Percentiles rank a stretch among this genome's conserved stretches.
phyloP scores from a whole-genome alignment of 2,888 invertebrate species.

The Spatulosminthurus flaviceps region DNA sequence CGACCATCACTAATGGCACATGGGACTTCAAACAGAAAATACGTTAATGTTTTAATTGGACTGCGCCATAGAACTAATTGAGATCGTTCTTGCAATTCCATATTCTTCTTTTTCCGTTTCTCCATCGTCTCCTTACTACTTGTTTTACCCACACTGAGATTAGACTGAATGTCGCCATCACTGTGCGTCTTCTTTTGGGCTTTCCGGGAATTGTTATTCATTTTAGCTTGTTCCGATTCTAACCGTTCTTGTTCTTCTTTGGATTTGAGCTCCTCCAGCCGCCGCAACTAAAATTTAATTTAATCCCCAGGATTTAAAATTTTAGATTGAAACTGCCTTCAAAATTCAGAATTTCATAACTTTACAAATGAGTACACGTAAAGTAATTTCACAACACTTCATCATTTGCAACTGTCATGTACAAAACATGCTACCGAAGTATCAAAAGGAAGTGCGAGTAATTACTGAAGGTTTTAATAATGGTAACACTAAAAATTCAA shows the following conservation, averaged over 20 bases:
- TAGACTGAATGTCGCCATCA: conserved; percentile 53
- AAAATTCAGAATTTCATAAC: not conserved
- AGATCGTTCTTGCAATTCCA: conserved; percentile 70
- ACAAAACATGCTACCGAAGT: too few relatives aligned
- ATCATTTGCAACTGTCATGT: too few relatives aligned
- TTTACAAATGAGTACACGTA: too few relatives aligned
- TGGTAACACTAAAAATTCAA: not conserved
- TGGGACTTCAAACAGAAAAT: conserved; percentile 79
- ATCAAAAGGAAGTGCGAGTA: too few relatives aligned
- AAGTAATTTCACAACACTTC: too few relatives aligned
- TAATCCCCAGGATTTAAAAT: not conserved
- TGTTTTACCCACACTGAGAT: conserved; percentile 43
- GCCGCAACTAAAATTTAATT: conserved; percentile 53
- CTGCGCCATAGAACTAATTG: conserved; percentile 81
- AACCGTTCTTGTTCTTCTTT: conserved; percentile 58
- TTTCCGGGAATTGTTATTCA: conserved; percentile 55
- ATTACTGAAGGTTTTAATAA: too few relatives aligned
- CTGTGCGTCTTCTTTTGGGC: conserved; percentile 51
- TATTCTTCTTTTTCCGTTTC: conserved; percentile 37
- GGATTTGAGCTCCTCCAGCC: conserved; percentile 58
- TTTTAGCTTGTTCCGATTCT: conserved; percentile 50
- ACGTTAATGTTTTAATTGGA: conserved; percentile 81
- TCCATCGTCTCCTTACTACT: conserved; percentile 38
- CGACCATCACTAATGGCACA: conserved; percentile 60
- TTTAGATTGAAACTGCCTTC: not conserved